A percentile compares a stretch with the other conserved stretches of the same genome.
Evolutionary conservation across 1,140 invertebrate genomes (phyloP).

Genomic region (Melanaphis sacchari): DNA sequence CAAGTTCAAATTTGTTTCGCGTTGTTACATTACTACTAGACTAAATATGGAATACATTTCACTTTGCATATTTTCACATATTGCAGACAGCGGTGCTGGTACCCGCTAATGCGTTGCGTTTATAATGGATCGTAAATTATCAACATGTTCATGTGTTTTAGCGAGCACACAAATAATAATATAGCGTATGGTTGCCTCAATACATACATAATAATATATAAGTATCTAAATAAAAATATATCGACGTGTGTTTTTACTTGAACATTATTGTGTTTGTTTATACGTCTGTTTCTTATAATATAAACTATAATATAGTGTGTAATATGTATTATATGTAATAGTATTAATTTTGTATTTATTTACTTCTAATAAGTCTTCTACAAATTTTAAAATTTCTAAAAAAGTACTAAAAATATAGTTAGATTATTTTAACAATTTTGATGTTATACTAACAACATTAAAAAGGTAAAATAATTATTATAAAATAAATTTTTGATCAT

Average conservation of each 20-base stretch:
- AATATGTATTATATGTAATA: not conserved
- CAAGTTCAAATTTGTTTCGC: not conserved
- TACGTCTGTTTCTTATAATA: not conserved
- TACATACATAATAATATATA: not conserved
- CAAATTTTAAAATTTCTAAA: not conserved
- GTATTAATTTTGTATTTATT: not conserved
- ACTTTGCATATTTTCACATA: constrained; percentile 2
- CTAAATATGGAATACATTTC: constrained; percentile 20
- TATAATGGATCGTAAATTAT: constrained; percentile 34
- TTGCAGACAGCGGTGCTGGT: not conserved
- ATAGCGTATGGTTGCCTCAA: not conserved
- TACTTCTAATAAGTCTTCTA: not conserved
- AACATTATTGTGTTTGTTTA: not conserved
- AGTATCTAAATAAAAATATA: no score
- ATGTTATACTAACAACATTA: not conserved
- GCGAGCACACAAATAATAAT: not conserved
- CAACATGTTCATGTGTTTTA: not conserved
- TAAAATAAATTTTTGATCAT: not conserved
- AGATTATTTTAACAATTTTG: no score
- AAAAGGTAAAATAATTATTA: not conserved
- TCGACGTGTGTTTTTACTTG: not conserved
- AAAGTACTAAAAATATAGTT: no score
- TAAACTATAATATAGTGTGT: not conserved
- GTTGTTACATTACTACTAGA: not conserved
- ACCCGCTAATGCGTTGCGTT: not conserved